Base-by-base conservation (phyloP, 2,113 vertebrate genomes). In the Ondatra zibethicus region DNA sequence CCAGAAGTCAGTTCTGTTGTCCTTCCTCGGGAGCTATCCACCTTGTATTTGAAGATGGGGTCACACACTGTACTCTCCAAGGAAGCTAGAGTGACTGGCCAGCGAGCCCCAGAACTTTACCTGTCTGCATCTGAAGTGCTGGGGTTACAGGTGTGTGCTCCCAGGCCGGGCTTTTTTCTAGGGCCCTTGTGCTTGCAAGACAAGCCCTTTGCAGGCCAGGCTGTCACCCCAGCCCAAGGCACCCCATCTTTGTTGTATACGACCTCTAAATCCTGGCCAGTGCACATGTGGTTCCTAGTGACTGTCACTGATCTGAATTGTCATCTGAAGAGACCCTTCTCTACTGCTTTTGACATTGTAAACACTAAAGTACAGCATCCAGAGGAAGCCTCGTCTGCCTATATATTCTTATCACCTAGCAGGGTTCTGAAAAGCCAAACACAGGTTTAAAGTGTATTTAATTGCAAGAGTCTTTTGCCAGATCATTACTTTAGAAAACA, bases 281-380 rank as follows among this genome's bases (percentile, higher is more conserved):
- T 70, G 33, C n/a, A n/a, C n/a, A n/a, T n/a, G n/a, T n/a, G 9
- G 42, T 1, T 5, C 23, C 5, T 12, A 0, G 25, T 25, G n/a
- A 1, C 12, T 50, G 1, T 50, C 4, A 63, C 31, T 65, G 42
- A 52, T 42, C 81, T 50, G 4, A n/a, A 66, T 80, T 27, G 5
- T 47, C 5, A 2, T n/a, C 11, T 11, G 31, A 70, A 61, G 29
- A 27, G 50, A 81, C 95, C 68, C 12, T 42, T 80, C 31, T 8
- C 61, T 88, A 47, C 39, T 42, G 1, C 39, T 33, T 25, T 45
- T 52, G 33, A 61, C 89, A 82, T 14, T 31, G 1, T 36, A 42
- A 65, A 88, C 80, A 33, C 17, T 70, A 12, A 73, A 95, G 16
- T 29, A 36, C 42, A 55, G 77, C 72, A 33, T 14, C 61, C 86